Base-by-base conservation (phyloP, 2,113 vertebrate genomes). In the Balaenoptera acutorostrata region DNA sequence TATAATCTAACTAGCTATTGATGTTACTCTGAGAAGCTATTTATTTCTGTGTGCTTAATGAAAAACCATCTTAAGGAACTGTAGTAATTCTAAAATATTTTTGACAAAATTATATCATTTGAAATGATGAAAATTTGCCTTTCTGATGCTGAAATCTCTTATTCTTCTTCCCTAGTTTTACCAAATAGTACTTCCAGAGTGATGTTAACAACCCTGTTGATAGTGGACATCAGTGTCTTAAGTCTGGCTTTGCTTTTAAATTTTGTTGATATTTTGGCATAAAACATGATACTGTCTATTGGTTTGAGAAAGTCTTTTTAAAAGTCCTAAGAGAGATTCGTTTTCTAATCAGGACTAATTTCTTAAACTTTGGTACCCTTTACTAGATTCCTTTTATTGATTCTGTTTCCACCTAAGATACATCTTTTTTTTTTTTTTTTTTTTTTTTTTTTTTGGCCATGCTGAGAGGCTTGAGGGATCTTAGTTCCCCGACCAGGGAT, bases 61-160 rank as follows among this genome's bases (percentile, higher is more conserved):
- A 46, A 71, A 90, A 90, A 57, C 13, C 18, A 59, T 90, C 46
- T 59, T 64, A n/a, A 52, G 36, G 31, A 80, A 41, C 52, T 72
- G 13, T 77, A 49, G 88, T 61, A 81, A 63, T 82, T 75, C 61
- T 83, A 57, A 93, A 71, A 87, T 69, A 31, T 55, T 93, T 94
- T 57, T 81, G 20, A 74, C 13, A 78, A 52, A 72, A 55, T 83
- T 8, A 9, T 74, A n/a, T 55, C 36, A 69, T 41, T 33, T 92
- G 74, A 97, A 92, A 25, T 52, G 52, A 75, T 64, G 21, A 11
- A 92, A 64, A 88, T 87, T 95, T 96, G n/a, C 25, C n/a, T 61
- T 91, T 61, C 57, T 88, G 11, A 46, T 93, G 21, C 17, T 64
- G 23, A 83, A 87, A 18, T 82, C 14, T 21, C 25, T 59, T 68